Percentiles rank a stretch among this genome's conserved stretches.
These are phyloP conservation scores for Pseudorhombus dupliciocellatus DNA, from an alignment of 2,113 vertebrate genomes.

Conservation along the genomic window DNA sequence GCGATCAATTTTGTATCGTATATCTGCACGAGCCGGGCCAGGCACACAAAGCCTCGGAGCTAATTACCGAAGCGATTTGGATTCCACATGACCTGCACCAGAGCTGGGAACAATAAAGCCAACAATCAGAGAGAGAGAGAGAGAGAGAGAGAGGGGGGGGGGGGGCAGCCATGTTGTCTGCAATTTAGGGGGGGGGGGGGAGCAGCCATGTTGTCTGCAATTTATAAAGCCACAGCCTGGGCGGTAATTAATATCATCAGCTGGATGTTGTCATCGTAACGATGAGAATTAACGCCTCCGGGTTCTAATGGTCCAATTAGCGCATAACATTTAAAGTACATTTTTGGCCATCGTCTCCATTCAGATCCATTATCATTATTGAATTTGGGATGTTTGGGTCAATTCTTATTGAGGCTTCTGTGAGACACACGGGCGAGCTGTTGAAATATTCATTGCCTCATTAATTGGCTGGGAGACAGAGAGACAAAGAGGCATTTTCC, in stretches of 20 bases:
- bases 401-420: constrained; percentile 59
- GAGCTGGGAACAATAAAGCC: constrained; percentile 75
- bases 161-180: constrained; percentile 65
- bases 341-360: constrained; percentile 66
- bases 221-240: constrained; percentile 66
- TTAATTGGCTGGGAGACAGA: constrained; percentile 35
- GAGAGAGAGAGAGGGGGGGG: constrained; percentile 13
- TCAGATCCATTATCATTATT: constrained; percentile 72
- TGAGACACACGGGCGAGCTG: constrained; percentile 52
- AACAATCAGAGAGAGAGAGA: constrained; percentile 63
- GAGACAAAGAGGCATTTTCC: constrained; percentile 11
- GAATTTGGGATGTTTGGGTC: constrained; percentile 63
- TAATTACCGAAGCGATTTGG: constrained; percentile 78
- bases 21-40: constrained; percentile 58
- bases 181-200: constrained; percentile 69
- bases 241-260: constrained; percentile 78
- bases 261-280: constrained; percentile 70
- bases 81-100: constrained; percentile 65
- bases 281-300: constrained; percentile 59
- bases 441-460: constrained; percentile 40
- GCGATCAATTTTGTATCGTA: constrained; percentile 70
- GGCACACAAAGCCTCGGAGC: constrained; percentile 71
- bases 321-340: constrained; percentile 66
- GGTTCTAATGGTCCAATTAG: constrained; percentile 75
- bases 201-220: constrained; percentile 67